Percentiles rank a stretch among this genome's conserved stretches.
phyloP scores from a whole-genome alignment of 2,888 invertebrate species.

The Drosophila eohydei region DNA sequence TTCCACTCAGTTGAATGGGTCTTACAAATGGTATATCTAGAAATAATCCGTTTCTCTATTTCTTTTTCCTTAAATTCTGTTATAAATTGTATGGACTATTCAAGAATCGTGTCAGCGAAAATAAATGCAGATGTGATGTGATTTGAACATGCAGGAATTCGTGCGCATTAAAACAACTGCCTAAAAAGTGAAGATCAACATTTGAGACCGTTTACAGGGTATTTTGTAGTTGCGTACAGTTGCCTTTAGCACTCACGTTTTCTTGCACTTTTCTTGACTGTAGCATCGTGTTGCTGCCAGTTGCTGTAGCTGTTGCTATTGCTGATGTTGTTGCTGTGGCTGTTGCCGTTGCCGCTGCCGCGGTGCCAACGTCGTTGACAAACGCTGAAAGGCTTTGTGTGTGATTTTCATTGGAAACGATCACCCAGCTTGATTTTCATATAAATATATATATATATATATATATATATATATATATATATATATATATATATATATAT shows the following conservation, averaged over 20 bases:
- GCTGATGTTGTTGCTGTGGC: slow-evolving; percentile 14
- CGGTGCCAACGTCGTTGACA: slow-evolving; percentile 73
- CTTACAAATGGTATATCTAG: too few relatives aligned
- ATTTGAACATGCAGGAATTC: not conserved
- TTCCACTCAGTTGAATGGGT: too few relatives aligned
- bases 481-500: too few relatives aligned
- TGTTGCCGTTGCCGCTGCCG: slow-evolving; percentile 37
- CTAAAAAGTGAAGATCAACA: not conserved
- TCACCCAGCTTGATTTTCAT: slow-evolving; percentile 77
- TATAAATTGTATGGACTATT: too few relatives aligned
- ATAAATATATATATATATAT: not conserved
- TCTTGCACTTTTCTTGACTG: slow-evolving; percentile 77
- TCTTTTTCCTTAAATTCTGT: too few relatives aligned
- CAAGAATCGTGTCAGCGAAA: too few relatives aligned
- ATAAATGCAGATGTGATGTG: too few relatives aligned
- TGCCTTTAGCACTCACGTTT: slow-evolving; percentile 19
- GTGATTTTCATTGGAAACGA: slow-evolving; percentile 79
- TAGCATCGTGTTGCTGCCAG: slow-evolving; percentile 70
- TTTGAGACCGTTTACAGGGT: not conserved
- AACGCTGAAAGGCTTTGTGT: slow-evolving; percentile 79
- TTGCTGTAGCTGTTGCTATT: slow-evolving; percentile 41
- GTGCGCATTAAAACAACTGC: not conserved
- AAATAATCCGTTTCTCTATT: too few relatives aligned
- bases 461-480: too few relatives aligned
- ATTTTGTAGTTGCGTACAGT: not conserved